Percentiles rank a stretch among this genome's conserved stretches.
phyloP scores from a whole-genome alignment of 2,113 vertebrate genomes.

The Tupaia chinensis region DNA sequence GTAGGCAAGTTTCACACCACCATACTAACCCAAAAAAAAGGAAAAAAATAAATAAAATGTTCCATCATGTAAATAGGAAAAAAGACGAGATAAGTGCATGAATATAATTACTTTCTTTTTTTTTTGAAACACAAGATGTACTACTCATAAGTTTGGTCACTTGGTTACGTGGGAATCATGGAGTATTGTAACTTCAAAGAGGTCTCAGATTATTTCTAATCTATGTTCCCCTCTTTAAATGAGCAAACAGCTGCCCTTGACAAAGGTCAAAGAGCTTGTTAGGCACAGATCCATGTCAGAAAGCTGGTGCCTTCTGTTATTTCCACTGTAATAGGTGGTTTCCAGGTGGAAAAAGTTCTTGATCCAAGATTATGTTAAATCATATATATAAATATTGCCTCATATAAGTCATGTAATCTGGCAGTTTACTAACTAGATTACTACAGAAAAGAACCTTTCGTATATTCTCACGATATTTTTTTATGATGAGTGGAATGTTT shows the following conservation, averaged over 20 bases:
- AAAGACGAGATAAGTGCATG: neutral
- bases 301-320: neutral
- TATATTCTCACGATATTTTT: constrained; percentile 35
- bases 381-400: constrained; percentile 24
- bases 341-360: constrained; percentile 32
- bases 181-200: neutral
- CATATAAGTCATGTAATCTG: neutral
- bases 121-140: neutral
- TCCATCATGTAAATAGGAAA: neutral
- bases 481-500: constrained; percentile 25
- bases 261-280: constrained; percentile 34
- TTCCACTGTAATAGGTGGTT: neutral
- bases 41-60: neutral
- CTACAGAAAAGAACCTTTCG: constrained; percentile 19
- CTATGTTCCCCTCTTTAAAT: neutral
- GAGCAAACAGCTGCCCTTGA: neutral
- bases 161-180: neutral
- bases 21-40: neutral
- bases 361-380: constrained; percentile 9
- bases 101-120: constrained; percentile 3
- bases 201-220: constrained; percentile 18
- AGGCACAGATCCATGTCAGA: neutral
- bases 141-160: neutral
- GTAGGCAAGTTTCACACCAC: neutral
- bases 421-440: constrained; percentile 23